Evolutionary conservation across 2,888 invertebrate genomes (phyloP).

Genomic region (Formica aserva): DNA sequence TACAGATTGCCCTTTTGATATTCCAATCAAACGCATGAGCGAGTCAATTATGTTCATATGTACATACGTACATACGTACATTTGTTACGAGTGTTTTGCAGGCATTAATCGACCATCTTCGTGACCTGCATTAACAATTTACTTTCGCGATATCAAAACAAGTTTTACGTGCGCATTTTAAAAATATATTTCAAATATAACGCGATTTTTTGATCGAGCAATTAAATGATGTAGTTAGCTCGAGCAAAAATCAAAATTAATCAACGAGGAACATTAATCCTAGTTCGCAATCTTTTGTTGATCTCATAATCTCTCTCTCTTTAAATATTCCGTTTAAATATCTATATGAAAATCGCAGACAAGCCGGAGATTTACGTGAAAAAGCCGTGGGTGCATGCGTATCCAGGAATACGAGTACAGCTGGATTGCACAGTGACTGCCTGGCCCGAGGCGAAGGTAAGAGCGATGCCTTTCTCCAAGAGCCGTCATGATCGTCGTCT

Average conservation of each 20-base stretch:
- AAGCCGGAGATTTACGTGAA: conserved; percentile 90
- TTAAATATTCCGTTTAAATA: neutral
- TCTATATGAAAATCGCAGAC: conserved; percentile 86
- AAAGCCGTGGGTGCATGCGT: conserved; percentile 91
- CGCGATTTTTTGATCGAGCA: neutral
- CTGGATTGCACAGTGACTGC: conserved; percentile 90
- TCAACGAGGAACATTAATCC: neutral
- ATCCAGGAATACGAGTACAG: conserved; percentile 90
- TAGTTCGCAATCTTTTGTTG: neutral
- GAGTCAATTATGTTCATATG: conserved; percentile 63
- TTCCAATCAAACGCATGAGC: conserved; percentile 63
- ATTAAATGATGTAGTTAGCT: neutral
- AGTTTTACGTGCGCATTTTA: neutral
- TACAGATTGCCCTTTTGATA: conserved; percentile 65
- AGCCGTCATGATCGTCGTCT: conserved; percentile 42
- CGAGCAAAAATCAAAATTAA: neutral
- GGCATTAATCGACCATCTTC: conserved; percentile 26
- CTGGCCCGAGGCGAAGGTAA: conserved; percentile 90
- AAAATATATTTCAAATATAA: neutral
- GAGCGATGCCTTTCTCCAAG: conserved; percentile 66
- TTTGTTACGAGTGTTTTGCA: conserved; percentile 56
- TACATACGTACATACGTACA: conserved; percentile 24
- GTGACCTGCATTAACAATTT: conserved; percentile 8
- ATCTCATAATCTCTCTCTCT: neutral
- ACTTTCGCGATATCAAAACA: neutral